Conservation (phyloP, 1,140 invertebrate genomes). For the Procambarus virginalis region DNA sequence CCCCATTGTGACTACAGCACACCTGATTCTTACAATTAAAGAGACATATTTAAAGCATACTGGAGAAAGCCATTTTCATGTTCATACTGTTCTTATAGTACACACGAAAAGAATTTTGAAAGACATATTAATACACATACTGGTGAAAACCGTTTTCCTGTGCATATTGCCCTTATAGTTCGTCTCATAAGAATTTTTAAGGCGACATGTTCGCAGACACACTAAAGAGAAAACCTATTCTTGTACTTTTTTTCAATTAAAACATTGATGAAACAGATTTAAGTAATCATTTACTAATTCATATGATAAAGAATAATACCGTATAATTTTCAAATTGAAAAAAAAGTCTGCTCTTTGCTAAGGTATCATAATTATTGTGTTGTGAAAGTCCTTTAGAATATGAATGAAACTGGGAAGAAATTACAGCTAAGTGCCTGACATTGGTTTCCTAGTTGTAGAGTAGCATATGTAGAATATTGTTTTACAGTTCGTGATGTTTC, state of each 20-base stretch:
- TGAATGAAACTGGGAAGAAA: too few species aligned
- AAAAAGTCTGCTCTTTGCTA: not conserved
- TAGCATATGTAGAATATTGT: too few species aligned
- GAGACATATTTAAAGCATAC: constrained; percentile 49
- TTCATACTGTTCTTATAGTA: constrained; percentile 29
- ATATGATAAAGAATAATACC: constrained; percentile 7
- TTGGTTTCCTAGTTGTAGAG: too few species aligned
- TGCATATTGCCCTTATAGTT: constrained; percentile 33
- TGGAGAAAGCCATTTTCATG: constrained; percentile 40
- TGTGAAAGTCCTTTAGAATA: too few species aligned
- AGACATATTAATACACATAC: constrained; percentile 39
- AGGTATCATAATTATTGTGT: not conserved
- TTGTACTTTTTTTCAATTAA: constrained; percentile 25
- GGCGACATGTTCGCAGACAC: constrained; percentile 34
- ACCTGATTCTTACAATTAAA: constrained; percentile 50
- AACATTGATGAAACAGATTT: not conserved
- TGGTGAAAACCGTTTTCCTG: constrained; percentile 29
- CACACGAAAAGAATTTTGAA: constrained; percentile 42
- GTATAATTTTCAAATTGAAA: not conserved
- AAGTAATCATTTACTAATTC: constrained; percentile 27
- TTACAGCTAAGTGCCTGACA: too few species aligned
- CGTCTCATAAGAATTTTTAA: constrained; percentile 40
- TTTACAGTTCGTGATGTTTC: too few species aligned
- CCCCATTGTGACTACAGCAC: constrained; percentile 42
- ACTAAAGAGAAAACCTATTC: not conserved